Conservation (phyloP, 2,888 invertebrate species). For the Rapana venosa region DNA sequence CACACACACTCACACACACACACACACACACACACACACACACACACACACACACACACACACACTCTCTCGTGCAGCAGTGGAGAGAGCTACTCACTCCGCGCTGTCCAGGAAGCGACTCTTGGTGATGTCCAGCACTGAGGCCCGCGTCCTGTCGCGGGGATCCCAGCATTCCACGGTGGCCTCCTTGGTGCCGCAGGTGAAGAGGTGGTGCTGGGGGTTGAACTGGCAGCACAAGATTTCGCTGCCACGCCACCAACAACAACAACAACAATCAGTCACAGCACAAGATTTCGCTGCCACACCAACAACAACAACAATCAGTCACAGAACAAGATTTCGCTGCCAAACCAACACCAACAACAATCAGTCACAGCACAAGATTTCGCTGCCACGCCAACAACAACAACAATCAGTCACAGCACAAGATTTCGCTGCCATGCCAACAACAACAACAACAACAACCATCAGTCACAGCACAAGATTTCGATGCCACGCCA, state of each 20-base stretch:
- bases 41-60: too few species aligned
- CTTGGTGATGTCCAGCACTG: conserved; percentile 90
- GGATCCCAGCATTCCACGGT: conserved; percentile 98
- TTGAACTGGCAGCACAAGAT: conserved; percentile 90
- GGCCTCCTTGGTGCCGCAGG: conserved; percentile 93
- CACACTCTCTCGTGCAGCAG: too few species aligned
- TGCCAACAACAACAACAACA: conserved; percentile 27
- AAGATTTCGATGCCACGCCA: background rate
- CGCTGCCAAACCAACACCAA: conserved; percentile 55
- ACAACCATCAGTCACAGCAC: background rate
- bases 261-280: conserved; percentile 18
- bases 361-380: background rate
- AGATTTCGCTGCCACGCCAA: background rate
- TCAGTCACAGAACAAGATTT: conserved; percentile 87
- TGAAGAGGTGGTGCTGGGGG: conserved; percentile 90
- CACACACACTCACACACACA: too few species aligned
- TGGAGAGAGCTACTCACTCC: too few species aligned
- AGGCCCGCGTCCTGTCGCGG: conserved; percentile 87
- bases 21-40: too few species aligned
- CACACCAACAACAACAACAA: background rate
- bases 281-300: background rate
- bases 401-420: conserved; percentile 78
- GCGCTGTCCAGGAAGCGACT: conserved; percentile 82
- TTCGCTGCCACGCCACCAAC: conserved; percentile 58
- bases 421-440: conserved; percentile 83